Evolutionary conservation across 2,797 vertebrate species (phyloP).

Genomic region (Spinus olivaceus): DNA sequence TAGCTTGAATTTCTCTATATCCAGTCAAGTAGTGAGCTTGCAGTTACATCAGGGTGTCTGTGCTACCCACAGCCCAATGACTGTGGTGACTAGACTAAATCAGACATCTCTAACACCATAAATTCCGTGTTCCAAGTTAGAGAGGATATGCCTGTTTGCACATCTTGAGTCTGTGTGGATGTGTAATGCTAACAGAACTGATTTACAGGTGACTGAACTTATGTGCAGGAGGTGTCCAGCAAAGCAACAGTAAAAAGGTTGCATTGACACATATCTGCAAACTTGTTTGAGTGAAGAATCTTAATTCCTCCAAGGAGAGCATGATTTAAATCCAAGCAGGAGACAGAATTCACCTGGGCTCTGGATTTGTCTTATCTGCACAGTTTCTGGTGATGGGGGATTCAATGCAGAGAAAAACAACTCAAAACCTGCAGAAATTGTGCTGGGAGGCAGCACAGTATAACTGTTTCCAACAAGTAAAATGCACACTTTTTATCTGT

Average conservation of each 20-base stretch:
- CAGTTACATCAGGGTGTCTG: background rate
- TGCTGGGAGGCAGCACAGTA: background rate
- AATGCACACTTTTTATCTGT: background rate
- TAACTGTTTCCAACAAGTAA: background rate
- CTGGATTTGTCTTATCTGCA: background rate
- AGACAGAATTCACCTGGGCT: background rate
- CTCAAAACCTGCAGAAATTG: background rate
- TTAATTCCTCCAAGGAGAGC: background rate
- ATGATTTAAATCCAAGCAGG: background rate
- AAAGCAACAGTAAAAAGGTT: background rate
- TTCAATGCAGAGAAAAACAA: background rate
- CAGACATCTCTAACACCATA: background rate
- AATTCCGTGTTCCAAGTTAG: background rate
- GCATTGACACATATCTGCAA: background rate
- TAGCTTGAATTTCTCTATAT: background rate
- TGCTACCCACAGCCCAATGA: background rate
- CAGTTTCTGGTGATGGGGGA: background rate
- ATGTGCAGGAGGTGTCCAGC: accelerated
- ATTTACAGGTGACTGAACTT: background rate
- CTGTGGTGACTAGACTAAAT: background rate
- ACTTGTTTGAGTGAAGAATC: background rate
- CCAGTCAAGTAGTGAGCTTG: background rate
- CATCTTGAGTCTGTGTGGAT: background rate
- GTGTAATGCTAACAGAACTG: background rate
- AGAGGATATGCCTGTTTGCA: background rate